phyloP scores from a whole-genome alignment of 2,113 vertebrate species.

The Apodemus speciosus region DNA sequence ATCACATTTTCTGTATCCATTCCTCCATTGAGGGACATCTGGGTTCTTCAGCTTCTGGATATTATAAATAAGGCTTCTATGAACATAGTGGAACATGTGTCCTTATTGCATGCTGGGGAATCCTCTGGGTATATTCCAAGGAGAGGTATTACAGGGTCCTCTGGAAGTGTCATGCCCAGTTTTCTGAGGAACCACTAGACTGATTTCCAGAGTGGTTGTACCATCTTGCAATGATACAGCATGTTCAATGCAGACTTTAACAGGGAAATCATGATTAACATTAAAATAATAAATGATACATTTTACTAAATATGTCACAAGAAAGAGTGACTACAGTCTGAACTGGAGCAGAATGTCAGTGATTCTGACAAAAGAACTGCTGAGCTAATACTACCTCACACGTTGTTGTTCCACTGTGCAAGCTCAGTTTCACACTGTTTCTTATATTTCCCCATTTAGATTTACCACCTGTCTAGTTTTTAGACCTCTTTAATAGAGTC shows the following conservation, averaged over 20 bases:
- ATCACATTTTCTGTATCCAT: no score
- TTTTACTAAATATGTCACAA: conserved; percentile 57
- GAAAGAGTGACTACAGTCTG: conserved; percentile 50
- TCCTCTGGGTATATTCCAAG: no score
- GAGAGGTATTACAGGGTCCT: no score
- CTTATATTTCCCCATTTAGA: conserved; percentile 41
- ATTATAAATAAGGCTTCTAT: no score
- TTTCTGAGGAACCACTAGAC: no score
- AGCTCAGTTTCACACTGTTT: conserved; percentile 32
- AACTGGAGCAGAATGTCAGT: conserved; percentile 24
- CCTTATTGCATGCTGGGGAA: no score
- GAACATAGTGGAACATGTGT: no score
- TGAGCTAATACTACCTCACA: conserved; percentile 18
- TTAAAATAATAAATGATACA: conserved; percentile 52
- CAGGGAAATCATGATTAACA: conserved; percentile 26
- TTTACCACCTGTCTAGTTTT: conserved; percentile 25
- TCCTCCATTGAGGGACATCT: no score
- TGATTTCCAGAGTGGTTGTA: no score
- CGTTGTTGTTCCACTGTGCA: neutral
- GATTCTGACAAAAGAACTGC: conserved; percentile 39
- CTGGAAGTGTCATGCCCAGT: no score
- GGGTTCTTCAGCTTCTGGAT: no score
- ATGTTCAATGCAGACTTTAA: conserved; percentile 56
- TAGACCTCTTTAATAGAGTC: conserved; percentile 29
- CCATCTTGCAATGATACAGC: no score